Conservation (phyloP, 1,140 invertebrate species). For the Venturia canescens region DNA sequence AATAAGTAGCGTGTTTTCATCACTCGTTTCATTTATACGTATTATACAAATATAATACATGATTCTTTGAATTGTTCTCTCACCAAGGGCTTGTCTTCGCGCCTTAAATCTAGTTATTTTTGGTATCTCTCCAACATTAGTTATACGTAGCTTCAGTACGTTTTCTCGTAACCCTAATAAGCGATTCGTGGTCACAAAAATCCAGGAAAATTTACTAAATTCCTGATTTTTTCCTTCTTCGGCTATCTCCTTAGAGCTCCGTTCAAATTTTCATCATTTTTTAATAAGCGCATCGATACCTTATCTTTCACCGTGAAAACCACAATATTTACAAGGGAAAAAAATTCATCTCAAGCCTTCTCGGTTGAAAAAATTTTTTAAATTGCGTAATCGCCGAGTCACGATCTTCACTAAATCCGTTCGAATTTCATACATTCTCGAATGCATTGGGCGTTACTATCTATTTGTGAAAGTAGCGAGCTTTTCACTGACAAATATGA, state of each 20-base stretch:
- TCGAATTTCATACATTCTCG: no score
- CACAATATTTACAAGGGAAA: conserved; percentile 20
- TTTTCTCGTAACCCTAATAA: conserved; percentile 30
- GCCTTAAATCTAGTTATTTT: conserved; percentile 11
- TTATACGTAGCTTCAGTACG: conserved; percentile 9
- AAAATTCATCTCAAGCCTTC: not conserved
- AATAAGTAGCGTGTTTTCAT: conserved; percentile 52
- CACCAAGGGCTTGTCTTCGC: conserved; percentile 18
- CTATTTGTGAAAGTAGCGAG: no score
- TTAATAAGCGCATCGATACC: conserved; percentile 15
- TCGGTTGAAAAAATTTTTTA: no score
- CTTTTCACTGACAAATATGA: no score
- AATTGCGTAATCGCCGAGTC: no score
- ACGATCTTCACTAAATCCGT: no score
- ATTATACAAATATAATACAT: conserved; percentile 60
- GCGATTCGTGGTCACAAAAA: conserved; percentile 34
- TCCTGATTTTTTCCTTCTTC: not conserved
- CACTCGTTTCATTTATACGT: conserved; percentile 48
- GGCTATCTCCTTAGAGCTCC: not conserved
- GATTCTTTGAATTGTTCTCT: conserved; percentile 14
- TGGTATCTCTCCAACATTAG: conserved; percentile 9
- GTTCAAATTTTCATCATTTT: conserved; percentile 30
- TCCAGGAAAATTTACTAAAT: conserved; percentile 17
- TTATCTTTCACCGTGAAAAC: conserved; percentile 31
- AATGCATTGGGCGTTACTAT: no score